Evolutionary conservation across 2,888 invertebrate species (phyloP).

Genomic region (Lysandra coridon): DNA sequence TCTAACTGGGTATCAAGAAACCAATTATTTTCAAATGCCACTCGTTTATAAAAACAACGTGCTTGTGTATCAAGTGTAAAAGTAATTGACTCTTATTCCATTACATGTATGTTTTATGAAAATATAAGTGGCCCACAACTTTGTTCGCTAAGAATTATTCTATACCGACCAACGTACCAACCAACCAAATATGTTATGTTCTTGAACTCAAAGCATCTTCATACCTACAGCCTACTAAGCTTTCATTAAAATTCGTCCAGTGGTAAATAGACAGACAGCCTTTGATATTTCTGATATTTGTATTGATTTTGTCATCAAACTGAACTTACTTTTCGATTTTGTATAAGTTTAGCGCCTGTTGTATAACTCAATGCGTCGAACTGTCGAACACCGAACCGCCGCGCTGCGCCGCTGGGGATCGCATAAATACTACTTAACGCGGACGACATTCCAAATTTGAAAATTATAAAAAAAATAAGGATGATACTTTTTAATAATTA

Average conservation of each 20-base stretch:
- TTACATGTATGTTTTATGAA: neutral
- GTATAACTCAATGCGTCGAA: constrained; percentile 35
- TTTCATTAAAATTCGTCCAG: too few species aligned
- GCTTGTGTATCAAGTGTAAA: neutral
- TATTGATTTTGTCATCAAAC: neutral
- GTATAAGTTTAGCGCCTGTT: constrained; percentile 14
- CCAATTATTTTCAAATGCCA: constrained; percentile 14
- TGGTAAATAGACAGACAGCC: too few species aligned
- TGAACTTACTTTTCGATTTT: neutral
- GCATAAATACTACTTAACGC: constrained; percentile 78
- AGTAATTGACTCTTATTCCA: neutral
- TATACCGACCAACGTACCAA: too few species aligned
- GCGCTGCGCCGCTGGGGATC: constrained; percentile 71
- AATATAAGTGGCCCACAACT: neutral
- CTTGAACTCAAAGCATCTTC: neutral
- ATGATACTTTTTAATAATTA: constrained; percentile 74
- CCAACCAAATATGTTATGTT: neutral
- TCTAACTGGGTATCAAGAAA: constrained; percentile 18
- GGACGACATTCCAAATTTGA: constrained; percentile 69
- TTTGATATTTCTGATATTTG: neutral
- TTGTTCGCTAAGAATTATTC: too few species aligned
- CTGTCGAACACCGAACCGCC: constrained; percentile 42
- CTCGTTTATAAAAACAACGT: neutral
- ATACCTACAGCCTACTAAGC: too few species aligned
- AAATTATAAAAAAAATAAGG: constrained; percentile 55